Evolutionary conservation across 2,888 invertebrate species (phyloP), one percentile per base, ranked within the genome.

Genomic region (Phyto melanocephala): DNA sequence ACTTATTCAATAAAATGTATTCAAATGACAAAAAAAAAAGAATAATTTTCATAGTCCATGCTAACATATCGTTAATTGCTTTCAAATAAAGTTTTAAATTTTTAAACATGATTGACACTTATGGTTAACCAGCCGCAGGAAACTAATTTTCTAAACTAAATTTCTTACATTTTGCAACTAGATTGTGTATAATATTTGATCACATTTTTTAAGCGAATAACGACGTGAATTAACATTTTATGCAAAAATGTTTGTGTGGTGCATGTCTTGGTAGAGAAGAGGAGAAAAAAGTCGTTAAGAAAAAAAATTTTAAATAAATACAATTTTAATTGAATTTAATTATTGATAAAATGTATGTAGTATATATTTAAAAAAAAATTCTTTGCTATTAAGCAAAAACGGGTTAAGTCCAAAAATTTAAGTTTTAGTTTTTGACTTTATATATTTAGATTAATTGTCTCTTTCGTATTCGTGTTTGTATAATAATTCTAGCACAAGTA

Each of bases 61-160:
- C n/a, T n/a, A n/a, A 50, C 50, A 71, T 47, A 72, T 72, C 56
- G 54, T 67, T 76, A 79, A 82, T 71, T 75, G 71, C 50, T 65
- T 76, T 67, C 56, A 79, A 75, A 67, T 47, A 58, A 75, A 54
- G 65, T 60, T 65, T 71, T 22, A 50, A 62, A 58, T 22, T 37
- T 45, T 78, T 79, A 13, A 71, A 70, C 56, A 65, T 78, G 78
- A 81, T 78, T 81, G 81, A 81, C 81, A 81, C 70, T 74, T 75
- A 40, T 65, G 63, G 63, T 62, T 56, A 52, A 63, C 58, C 52
- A 45, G 68, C 42, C 33, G 65, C 58, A 78, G 63, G 74, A 76
- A 74, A 77, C 56, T 35, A 63, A 58, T 65, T 80, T 63, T 24
- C 17, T 11, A 28, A 33, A 15, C 15, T 33, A 15, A 11, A 10